Conservation (phyloP, 2,113 vertebrate genomes). For the Trematocara nigrifrons region DNA sequence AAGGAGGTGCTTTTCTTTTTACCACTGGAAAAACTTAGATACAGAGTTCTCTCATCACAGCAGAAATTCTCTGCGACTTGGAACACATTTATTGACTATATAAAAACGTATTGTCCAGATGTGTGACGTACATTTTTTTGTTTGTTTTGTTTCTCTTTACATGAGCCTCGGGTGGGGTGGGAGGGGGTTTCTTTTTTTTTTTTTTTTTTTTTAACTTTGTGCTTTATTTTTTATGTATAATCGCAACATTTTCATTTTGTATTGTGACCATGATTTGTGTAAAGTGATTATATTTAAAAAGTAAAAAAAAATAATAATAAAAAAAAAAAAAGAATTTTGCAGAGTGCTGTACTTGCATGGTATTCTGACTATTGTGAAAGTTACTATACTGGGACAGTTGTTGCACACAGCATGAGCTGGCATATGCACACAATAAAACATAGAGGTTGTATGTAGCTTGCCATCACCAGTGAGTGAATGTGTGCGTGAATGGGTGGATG, state of each 20-base stretch:
- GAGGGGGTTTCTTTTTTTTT: neutral
- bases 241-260: neutral
- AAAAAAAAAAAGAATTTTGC: fast-evolving
- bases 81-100: neutral
- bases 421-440: neutral
- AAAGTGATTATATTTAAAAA: neutral
- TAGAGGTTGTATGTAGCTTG: neutral
- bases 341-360: neutral
- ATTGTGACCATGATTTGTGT: neutral
- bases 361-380: neutral
- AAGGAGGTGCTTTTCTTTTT: neutral
- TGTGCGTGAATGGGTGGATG: too few relatives aligned
- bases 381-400: neutral
- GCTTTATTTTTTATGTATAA: neutral
- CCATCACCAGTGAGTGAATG: too few relatives aligned
- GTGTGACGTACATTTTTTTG: neutral
- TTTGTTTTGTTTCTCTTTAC: neutral
- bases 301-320: neutral
- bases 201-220: neutral
- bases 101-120: neutral
- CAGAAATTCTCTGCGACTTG: neutral
- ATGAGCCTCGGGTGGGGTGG: neutral
- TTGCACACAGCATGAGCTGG: neutral
- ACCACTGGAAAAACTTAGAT: neutral
- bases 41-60: neutral